A percentile compares a stretch with the other conserved stretches of the same genome.
Evolutionary conservation across 1,140 invertebrate genomes (phyloP).

Genomic region (Adelges cooleyi): DNA sequence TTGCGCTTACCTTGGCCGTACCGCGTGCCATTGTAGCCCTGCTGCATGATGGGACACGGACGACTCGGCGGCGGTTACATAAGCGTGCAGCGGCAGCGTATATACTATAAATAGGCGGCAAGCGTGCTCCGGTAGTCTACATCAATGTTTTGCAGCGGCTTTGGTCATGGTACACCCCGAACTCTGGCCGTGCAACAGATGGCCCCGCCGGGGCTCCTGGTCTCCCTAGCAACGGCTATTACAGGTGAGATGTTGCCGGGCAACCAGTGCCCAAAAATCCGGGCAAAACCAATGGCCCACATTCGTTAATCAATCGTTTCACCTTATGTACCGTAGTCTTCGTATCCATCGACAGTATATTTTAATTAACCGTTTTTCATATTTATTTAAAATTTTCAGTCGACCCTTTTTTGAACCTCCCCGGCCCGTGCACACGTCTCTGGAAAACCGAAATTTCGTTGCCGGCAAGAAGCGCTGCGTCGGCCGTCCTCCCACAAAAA

Average conservation of each 20-base stretch:
- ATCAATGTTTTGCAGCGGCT: conserved; percentile 27
- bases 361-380: no score
- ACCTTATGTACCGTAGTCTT: conserved; percentile 2
- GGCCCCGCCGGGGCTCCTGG: conserved; percentile 24
- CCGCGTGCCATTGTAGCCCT: conserved; percentile 10
- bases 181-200: conserved; percentile 20
- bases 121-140: conserved; percentile 21
- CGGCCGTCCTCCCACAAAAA: no score
- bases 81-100: background rate
- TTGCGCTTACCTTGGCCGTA: background rate
- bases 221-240: conserved; percentile 27
- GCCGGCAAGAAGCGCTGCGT: no score
- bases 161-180: conserved; percentile 26
- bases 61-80: conserved; percentile 11
- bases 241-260: conserved; percentile 27
- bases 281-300: conserved; percentile 29
- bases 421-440: no score
- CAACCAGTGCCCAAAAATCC: conserved; percentile 28
- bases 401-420: no score
- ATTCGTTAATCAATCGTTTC: conserved; percentile 28
- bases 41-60: conserved; percentile 19
- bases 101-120: conserved; percentile 22
- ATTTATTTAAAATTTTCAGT: no score
- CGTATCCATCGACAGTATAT: no score
- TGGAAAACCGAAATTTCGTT: no score